phyloP scores from a whole-genome alignment of 2,113 vertebrate genomes.

The Zootoca vivipara region DNA sequence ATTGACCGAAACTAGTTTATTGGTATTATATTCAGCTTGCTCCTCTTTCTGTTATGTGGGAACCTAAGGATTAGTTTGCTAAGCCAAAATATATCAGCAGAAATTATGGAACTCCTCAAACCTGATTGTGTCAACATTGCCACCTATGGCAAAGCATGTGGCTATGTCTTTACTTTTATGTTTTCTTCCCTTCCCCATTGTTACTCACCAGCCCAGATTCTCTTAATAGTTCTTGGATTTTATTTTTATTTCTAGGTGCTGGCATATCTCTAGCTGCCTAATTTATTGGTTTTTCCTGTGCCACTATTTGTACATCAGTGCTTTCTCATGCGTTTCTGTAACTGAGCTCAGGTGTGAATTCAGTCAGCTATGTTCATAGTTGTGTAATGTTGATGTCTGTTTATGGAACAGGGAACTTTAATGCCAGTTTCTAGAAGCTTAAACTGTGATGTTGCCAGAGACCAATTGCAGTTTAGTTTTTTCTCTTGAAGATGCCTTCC shows the following conservation, averaged over 20 bases:
- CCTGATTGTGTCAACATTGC: neutral
- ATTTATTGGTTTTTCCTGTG: neutral
- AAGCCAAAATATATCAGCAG: neutral
- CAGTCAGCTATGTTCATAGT: neutral
- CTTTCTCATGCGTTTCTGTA: neutral
- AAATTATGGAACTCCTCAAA: neutral
- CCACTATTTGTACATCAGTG: neutral
- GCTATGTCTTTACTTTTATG: neutral
- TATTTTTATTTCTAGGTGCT: neutral
- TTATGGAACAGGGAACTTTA: neutral
- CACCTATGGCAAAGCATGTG: neutral
- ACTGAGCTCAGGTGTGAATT: constrained; percentile 19
- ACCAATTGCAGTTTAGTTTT: neutral
- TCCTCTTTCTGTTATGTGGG: neutral
- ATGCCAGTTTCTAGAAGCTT: neutral
- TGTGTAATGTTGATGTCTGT: neutral
- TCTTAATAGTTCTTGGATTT: neutral
- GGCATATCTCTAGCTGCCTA: neutral
- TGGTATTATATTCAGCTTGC: no score
- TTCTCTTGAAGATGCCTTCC: neutral
- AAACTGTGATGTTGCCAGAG: neutral
- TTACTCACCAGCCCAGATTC: neutral
- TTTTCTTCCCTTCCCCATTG: neutral
- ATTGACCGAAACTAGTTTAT: no score
- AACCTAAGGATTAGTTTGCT: neutral